These are phyloP conservation scores for Papilio protenor DNA, from an alignment of 2,888 invertebrate species.

Conservation along the genomic window DNA sequence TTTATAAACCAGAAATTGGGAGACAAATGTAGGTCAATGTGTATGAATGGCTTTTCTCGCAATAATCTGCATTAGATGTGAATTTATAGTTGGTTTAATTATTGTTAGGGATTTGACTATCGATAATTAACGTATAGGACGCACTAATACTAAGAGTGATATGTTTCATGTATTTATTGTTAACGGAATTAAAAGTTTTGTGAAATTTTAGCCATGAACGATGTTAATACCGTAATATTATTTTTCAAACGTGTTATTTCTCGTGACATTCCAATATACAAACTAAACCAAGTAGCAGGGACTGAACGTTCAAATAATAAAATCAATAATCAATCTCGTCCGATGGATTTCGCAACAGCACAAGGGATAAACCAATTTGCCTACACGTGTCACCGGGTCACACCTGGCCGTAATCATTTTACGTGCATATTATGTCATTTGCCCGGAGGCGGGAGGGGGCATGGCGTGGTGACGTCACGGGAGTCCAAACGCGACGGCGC, in stretches of 20 bases:
- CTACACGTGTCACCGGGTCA: constrained; percentile 39
- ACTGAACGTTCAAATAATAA: constrained; percentile 23
- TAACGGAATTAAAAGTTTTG: neutral
- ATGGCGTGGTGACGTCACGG: constrained; percentile 45
- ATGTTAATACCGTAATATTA: neutral
- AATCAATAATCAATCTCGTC: constrained; percentile 42
- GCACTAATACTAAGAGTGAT: too few species aligned
- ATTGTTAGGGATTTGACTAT: neutral
- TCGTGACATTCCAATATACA: neutral
- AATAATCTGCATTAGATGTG: neutral
- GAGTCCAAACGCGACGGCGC: constrained; percentile 63
- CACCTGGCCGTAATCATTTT: constrained; percentile 45
- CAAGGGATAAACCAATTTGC: constrained; percentile 43
- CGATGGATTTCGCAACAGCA: constrained; percentile 32
- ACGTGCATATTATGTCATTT: constrained; percentile 43
- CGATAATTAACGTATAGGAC: neutral
- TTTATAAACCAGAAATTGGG: neutral
- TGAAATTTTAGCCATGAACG: neutral
- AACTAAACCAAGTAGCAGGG: neutral
- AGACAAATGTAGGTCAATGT: neutral
- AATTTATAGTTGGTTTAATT: neutral
- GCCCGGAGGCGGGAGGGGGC: constrained; percentile 32
- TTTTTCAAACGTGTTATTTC: neutral
- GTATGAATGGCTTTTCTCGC: neutral
- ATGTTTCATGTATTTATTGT: neutral